phyloP scores from a whole-genome alignment of 1,140 invertebrate species.

The Heliconius hermathena region DNA sequence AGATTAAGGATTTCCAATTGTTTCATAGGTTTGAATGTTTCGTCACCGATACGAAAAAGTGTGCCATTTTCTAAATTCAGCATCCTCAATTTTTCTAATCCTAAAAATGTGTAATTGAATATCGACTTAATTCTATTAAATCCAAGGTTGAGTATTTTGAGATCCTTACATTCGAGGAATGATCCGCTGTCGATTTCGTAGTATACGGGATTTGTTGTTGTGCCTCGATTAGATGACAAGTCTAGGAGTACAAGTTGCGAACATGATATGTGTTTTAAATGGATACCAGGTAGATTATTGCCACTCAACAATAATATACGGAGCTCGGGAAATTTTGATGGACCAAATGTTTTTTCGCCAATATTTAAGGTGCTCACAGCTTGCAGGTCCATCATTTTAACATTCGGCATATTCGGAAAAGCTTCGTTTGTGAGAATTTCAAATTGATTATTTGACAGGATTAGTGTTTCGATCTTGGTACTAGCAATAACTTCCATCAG shows the following conservation, averaged over 20 bases:
- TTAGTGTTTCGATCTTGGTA: conserved; percentile 76
- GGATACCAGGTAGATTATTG: conserved; percentile 78
- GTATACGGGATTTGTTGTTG: conserved; percentile 64
- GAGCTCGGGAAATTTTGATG: conserved; percentile 74
- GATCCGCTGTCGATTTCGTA: conserved; percentile 72
- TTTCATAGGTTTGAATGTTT: conserved; percentile 69
- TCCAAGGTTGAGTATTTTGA: conserved; percentile 72
- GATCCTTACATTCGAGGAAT: conserved; percentile 55
- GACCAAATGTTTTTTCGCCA: conserved; percentile 60
- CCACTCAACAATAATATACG: conserved; percentile 74
- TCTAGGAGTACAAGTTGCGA: conserved; percentile 77
- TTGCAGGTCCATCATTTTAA: conserved; percentile 77
- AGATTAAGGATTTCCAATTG: conserved; percentile 80
- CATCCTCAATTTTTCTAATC: conserved; percentile 72
- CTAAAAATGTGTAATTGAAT: conserved; percentile 75
- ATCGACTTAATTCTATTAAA: conserved; percentile 78
- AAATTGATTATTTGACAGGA: conserved; percentile 81
- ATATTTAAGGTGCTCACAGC: conserved; percentile 67
- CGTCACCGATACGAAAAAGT: conserved; percentile 73
- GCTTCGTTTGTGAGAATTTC: conserved; percentile 73
- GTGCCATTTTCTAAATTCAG: conserved; percentile 80
- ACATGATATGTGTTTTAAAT: conserved; percentile 71
- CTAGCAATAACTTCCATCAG: conserved; percentile 78
- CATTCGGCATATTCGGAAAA: conserved; percentile 81
- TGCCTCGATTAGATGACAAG: conserved; percentile 76